Base-by-base conservation (phyloP, 1,140 invertebrate species). In the Hesperophylax magnus region DNA sequence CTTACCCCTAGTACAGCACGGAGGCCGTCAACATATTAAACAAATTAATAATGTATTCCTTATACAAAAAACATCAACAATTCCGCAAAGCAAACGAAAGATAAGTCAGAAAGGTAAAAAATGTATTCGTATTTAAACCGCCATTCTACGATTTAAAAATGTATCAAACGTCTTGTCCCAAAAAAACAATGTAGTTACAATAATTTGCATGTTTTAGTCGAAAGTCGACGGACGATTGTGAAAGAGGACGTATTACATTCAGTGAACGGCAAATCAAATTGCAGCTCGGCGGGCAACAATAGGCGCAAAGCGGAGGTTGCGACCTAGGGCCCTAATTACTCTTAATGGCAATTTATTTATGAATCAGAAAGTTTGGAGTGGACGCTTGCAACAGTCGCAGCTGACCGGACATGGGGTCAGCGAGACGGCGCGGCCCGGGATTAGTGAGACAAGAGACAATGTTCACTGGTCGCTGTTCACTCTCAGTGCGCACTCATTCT, bases 331-430 rank as follows among this genome's bases (percentile, higher is more conserved):
- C 54, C 72, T 76, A 76, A 76, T 76, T 76, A 76, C 72, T 58
- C 56, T 58, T 76, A 76, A 76, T 76, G 72, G 72, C 56, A 31
- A 76, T 76, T 76, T 76, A 76, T 60, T 76, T 76, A 31, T 76
- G 72, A 76, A 76, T 76, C 72, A 76, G 72, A 76, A 76, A 76
- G 72, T 58, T 60, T 39, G 54, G 27, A 76, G 72, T 34, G 72
- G 34, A 11, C 56, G 22, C 54, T 34, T 76, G 72, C 72, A 22
- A 76, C 72, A 58, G 72, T 17, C 9, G 52, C 56, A 60, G 72
- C 56, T 76, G 72, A 18, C 72, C 72, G 72, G 72, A 60, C 72
- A 76, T 60, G 56, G 72, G 54, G 22, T 72, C 56, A 76, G 39
- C 11, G 39, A 47, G 39, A 14, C 39, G 39, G 39, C 39, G 9